These are phyloP conservation scores for Ovis aries DNA, from an alignment of 2,113 vertebrate species.

Conservation along the genomic window ARS-UI_Ramb_v3.0 NC_056069.1:17167001-17167500, in stretches of 20 bases:
- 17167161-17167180: not conserved
- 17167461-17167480: not conserved
- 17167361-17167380: not conserved
- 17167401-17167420: not conserved
- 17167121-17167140: slow-evolving; percentile 19
- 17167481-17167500: not conserved
- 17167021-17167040: not conserved
- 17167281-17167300: not conserved
- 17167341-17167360: not conserved
- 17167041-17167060: not conserved
- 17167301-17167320: not conserved
- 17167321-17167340: not conserved
- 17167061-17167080: not conserved
- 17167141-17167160: slow-evolving; percentile 5
- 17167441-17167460: not conserved
- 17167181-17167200: not conserved
- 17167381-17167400: not conserved
- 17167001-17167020: not conserved
- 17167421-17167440: not conserved
- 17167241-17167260: not conserved
- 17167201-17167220: not conserved
- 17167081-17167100: not conserved
- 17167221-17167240: not conserved
- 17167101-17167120: not conserved
- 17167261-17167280: not conserved